These are phyloP conservation scores for Laothoe populi DNA, from an alignment of 2,888 invertebrate species.

Conservation along the genomic window DNA sequence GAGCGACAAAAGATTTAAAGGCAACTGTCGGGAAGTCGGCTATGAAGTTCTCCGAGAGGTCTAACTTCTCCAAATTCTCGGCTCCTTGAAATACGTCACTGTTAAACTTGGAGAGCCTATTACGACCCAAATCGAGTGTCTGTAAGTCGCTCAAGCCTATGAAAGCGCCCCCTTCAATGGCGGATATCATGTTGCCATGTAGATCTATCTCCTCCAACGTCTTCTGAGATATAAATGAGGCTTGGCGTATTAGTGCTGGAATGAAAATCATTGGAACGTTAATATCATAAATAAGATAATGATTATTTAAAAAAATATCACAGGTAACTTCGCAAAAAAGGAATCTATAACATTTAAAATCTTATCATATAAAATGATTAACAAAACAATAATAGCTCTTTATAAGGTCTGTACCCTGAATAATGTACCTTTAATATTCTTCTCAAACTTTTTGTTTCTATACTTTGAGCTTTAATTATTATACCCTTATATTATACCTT, in stretches of 20 bases:
- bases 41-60: conserved; percentile 94
- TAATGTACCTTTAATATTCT: too few species aligned
- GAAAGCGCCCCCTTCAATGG: conserved; percentile 91
- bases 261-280: conserved; percentile 40
- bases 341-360: too few species aligned
- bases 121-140: conserved; percentile 90
- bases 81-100: conserved; percentile 93
- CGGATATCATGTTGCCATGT: conserved; percentile 90
- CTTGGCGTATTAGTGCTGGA: conserved; percentile 88
- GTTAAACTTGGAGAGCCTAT: conserved; percentile 91
- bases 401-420: too few species aligned
- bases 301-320: too few species aligned
- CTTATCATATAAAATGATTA: too few species aligned
- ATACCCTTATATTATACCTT: not conserved
- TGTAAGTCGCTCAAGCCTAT: conserved; percentile 87
- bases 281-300: not conserved
- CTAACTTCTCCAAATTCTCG: conserved; percentile 90
- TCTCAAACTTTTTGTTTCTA: too few species aligned
- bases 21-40: conserved; percentile 92
- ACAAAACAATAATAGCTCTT: too few species aligned
- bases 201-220: conserved; percentile 90
- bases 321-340: too few species aligned
- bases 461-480: too few species aligned
- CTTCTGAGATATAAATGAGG: conserved; percentile 88
- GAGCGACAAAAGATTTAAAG: conserved; percentile 87